Percentiles rank a stretch among this genome's conserved stretches.
These are phyloP conservation scores for Verasper variegatus DNA, from an alignment of 2,113 vertebrate genomes.

Conservation along the genomic window DNA sequence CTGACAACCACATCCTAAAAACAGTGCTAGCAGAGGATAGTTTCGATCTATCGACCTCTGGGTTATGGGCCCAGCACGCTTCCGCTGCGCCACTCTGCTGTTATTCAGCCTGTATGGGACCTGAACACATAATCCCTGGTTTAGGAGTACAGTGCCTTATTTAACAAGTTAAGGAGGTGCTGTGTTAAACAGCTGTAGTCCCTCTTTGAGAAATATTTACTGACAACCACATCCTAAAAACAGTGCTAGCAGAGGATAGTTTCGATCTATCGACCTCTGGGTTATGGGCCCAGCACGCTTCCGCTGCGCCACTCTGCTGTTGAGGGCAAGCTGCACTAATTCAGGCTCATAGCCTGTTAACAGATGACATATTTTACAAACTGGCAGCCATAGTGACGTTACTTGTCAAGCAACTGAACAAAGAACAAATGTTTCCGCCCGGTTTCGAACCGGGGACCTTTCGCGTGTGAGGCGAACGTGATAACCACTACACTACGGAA, in stretches of 20 bases:
- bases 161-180: no score
- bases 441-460: conserved; percentile 92
- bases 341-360: no score
- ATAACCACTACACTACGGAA: conserved; percentile 95
- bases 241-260: conserved; percentile 85
- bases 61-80: conserved; percentile 89
- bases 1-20: no score
- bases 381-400: conserved; percentile 50
- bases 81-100: conserved; percentile 87
- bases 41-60: conserved; percentile 89
- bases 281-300: conserved; percentile 88
- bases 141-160: no score
- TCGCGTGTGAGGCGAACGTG: conserved; percentile 88
- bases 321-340: no score
- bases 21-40: conserved; percentile 88
- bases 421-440: conserved; percentile 85
- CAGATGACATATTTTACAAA: no score
- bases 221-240: no score
- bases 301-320: conserved; percentile 88
- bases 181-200: no score
- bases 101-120: neutral
- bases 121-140: no score
- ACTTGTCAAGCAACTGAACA: conserved; percentile 64
- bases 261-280: conserved; percentile 88
- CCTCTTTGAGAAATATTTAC: no score